Evolutionary conservation across 2,113 vertebrate species (phyloP), one percentile per base, ranked within the genome.

Genomic region (Copsychus sechellarum): DNA sequence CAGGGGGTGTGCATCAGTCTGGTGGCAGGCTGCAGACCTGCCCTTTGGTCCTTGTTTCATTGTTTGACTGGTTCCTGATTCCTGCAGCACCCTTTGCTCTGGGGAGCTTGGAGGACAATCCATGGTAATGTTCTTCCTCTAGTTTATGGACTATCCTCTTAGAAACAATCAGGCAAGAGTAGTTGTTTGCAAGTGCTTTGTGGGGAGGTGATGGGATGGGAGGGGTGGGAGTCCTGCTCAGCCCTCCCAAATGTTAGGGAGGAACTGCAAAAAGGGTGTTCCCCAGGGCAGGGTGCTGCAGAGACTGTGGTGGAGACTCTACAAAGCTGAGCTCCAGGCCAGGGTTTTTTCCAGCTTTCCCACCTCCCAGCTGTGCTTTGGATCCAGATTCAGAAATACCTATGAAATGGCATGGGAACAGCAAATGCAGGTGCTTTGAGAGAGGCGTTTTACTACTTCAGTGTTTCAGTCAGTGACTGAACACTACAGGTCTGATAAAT

Each of bases 181-280:
- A 22, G 40, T 38, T 81, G 17, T 45, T 5, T 34, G 33, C 2
- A 3, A 9, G 54, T 65, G 65, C 54, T 61, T 61, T 53, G 14
- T n/a, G 43, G 24, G 26, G 40, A n/a, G 29, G 25, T 9, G 24
- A 26, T 34, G 23, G 74, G 82, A 20, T n/a, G 65, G 42, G 58
- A 81, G 45, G n/a, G 54, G 36, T 51, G 34, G 10, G 48, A 84
- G 26, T 53, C 38, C 72, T 54, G 57, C 66, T 89, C 67, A 71
- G 57, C 38, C n/a, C 28, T 78, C 38, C n/a, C 24, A 1, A 1
- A 4, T 3, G 3, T 7, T 17, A 64, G 67, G 11, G 12, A 26
- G 25, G 18, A 19, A 5, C 26, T 56, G 36, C 45, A 25, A 12
- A 73, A 0, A 21, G 15, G 1, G 14, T 1, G 0, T 38, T 60